phyloP scores from a whole-genome alignment of 2,797 vertebrate genomes.

The Meda fulgida region DNA sequence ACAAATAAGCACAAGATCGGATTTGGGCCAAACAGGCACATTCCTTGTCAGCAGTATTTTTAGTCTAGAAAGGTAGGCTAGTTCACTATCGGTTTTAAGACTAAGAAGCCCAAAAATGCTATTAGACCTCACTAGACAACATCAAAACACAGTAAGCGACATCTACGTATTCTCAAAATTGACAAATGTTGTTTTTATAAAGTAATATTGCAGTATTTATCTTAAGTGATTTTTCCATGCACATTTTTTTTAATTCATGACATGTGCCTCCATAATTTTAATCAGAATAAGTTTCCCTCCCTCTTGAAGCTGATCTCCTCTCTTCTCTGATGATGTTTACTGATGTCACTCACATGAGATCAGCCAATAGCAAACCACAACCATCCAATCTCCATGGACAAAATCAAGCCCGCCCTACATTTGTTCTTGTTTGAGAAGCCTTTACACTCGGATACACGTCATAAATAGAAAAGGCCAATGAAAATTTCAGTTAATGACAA shows the following conservation, averaged over 20 bases:
- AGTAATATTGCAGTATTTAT: not conserved
- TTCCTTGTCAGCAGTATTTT: not conserved
- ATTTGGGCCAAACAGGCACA: not conserved
- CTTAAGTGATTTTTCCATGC: not conserved
- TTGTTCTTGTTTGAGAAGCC: not conserved
- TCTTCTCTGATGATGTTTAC: not conserved
- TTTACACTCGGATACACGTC: not conserved
- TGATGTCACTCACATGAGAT: not conserved
- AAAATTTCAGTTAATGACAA: not conserved
- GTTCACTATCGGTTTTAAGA: not conserved
- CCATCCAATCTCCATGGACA: not conserved
- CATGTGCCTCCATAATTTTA: not conserved
- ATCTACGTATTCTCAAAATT: not conserved
- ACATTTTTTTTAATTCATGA: not conserved
- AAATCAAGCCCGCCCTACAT: not conserved
- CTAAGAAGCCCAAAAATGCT: not conserved
- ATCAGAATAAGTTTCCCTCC: not conserved
- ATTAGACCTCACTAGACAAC: not conserved
- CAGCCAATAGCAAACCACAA: not conserved
- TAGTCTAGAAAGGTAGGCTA: not conserved
- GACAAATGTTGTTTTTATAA: no score
- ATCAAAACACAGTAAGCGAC: not conserved
- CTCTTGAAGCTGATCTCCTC: not conserved
- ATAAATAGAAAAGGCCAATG: not conserved
- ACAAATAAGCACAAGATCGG: no score